A percentile compares a stretch with the other conserved stretches of the same genome.
These are phyloP conservation scores for Leucoraja erinaceus DNA, from an alignment of 2,113 vertebrate genomes.

Conservation along the genomic window DNA sequence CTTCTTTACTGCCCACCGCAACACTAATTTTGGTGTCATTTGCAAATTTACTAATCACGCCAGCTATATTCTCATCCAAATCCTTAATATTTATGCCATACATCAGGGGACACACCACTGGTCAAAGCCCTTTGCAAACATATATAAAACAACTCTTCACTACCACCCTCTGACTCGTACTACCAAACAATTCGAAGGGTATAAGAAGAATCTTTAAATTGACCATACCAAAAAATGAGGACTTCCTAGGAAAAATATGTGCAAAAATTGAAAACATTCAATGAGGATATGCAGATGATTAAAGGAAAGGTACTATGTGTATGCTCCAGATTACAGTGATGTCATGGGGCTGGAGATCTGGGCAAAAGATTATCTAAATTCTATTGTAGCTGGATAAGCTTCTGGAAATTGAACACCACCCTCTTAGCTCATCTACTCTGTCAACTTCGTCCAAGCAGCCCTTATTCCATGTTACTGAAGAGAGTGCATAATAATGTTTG, in stretches of 20 bases:
- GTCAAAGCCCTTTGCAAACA: too few species aligned
- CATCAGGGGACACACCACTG: too few species aligned
- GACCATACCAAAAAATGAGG: background rate
- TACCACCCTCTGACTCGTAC: too few species aligned
- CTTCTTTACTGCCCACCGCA: too few species aligned
- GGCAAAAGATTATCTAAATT: background rate
- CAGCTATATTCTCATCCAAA: too few species aligned
- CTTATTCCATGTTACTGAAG: background rate
- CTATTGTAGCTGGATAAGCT: background rate
- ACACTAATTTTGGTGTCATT: too few species aligned
- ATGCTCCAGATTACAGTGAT: background rate
- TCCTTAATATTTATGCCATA: too few species aligned
- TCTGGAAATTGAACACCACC: background rate
- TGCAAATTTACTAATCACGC: too few species aligned
- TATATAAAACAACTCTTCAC: too few species aligned
- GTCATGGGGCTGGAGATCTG: background rate
- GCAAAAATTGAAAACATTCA: background rate
- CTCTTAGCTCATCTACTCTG: background rate
- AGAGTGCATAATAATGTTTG: background rate
- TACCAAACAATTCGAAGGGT: too few species aligned
- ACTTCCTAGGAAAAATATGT: background rate
- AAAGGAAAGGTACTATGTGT: background rate
- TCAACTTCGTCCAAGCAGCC: background rate
- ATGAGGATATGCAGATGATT: background rate
- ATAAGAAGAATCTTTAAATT: background rate